These are phyloP conservation scores for Scrobipalpa costella DNA, from an alignment of 2,888 invertebrate species.

Conservation along the genomic window DNA sequence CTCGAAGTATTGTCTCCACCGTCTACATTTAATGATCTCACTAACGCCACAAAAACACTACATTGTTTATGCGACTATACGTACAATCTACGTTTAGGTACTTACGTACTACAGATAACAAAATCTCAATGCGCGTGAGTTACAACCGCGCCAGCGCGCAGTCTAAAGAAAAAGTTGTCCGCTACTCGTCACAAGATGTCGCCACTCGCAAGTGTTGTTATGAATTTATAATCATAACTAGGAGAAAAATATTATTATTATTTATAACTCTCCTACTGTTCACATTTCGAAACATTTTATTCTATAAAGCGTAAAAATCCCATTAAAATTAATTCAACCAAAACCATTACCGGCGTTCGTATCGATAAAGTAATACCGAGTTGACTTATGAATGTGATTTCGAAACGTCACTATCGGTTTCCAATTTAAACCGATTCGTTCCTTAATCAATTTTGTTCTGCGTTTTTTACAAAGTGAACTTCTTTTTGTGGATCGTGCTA, in stretches of 20 bases:
- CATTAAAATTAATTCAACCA: constrained; percentile 80
- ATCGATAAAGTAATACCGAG: constrained; percentile 79
- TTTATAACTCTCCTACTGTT: constrained; percentile 72
- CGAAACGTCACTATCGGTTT: constrained; percentile 81
- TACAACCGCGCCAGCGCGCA: constrained; percentile 59
- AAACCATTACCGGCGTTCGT: constrained; percentile 77
- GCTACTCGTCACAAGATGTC: constrained; percentile 59
- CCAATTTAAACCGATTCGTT: constrained; percentile 81
- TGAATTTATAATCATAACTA: constrained; percentile 31
- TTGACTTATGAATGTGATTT: constrained; percentile 80
- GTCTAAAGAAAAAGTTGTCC: constrained; percentile 40
- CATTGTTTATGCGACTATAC: constrained; percentile 19
- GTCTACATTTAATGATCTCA: constrained; percentile 58
- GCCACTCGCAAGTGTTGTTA: constrained; percentile 44
- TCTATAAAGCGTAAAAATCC: constrained; percentile 79
- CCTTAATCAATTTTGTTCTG: constrained; percentile 79
- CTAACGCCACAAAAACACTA: constrained; percentile 39
- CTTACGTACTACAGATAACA: background rate
- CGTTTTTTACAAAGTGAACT: constrained; percentile 66
- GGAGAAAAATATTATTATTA: constrained; percentile 51
- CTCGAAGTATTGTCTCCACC: constrained; percentile 61
- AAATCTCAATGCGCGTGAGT: constrained; percentile 40
- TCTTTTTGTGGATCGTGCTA: constrained; percentile 65
- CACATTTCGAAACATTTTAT: constrained; percentile 78
- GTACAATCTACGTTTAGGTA: background rate